A percentile compares a stretch with the other conserved stretches of the same genome.
Conservation (phyloP, 2,113 vertebrate species). For the Sula dactylatra region DNA sequence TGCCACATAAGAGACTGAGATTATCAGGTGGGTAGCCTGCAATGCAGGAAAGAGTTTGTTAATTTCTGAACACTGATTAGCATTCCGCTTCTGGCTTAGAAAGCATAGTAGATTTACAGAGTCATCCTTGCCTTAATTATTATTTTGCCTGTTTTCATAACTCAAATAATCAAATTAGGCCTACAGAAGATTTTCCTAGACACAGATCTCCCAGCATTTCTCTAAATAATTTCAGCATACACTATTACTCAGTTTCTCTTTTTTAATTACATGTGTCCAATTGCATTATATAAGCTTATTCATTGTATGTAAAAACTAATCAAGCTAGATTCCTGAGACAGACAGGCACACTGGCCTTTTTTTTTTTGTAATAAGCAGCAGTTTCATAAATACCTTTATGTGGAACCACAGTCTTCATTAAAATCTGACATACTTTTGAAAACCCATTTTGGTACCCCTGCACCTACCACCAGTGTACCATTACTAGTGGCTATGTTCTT, state of each 20-base stretch:
- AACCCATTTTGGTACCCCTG: accelerated
- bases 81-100: not conserved
- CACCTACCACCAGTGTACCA: no score
- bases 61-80: not conserved
- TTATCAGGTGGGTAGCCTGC: not conserved
- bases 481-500: not conserved
- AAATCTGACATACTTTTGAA: not conserved
- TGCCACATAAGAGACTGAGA: not conserved
- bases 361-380: not conserved
- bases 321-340: not conserved
- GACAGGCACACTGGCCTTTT: not conserved
- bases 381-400: not conserved
- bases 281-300: not conserved
- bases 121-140: not conserved
- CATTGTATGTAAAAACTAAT: not conserved
- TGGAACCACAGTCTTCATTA: not conserved
- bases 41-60: not conserved
- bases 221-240: not conserved
- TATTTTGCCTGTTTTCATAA: constrained; percentile 4
- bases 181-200: not conserved
- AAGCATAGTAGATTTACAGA: not conserved
- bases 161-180: not conserved
- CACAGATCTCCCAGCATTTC: not conserved
- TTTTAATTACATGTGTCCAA: not conserved
- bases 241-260: not conserved